Base-by-base conservation (phyloP, 1,140 invertebrate species). In the Eciton burchellii region DNA sequence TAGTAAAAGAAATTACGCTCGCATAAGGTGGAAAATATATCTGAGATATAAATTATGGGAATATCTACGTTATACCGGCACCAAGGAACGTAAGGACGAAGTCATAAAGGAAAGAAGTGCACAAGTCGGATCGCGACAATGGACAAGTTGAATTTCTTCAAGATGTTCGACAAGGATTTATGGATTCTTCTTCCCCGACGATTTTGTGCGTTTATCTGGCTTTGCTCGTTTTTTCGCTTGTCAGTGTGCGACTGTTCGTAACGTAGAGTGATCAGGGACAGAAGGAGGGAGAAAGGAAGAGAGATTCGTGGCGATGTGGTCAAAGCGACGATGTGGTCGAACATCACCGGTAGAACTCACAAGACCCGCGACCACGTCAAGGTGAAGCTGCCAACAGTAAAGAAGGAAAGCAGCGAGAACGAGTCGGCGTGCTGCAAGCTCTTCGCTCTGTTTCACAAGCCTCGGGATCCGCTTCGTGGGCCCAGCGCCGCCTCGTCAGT, bases 401-500 rank as follows among this genome's bases (percentile, higher is more conserved):
- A 43, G 12, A 47, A 62, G 26, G 63, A 81, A 16, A 81, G 43
- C n/a, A 54, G 66, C 9, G 60, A 74, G 65, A 62, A 70, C 74
- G 79, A 85, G 52, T 82, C 84, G 62, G 49, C 52, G 49, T 79
- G 84, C 24, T 72, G 86, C 47, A 73, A 87, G 49, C 24, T 89
- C 56, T 43, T 88, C 57, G 81, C 70, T 52, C 66, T 89, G 74
- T 84, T 88, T 52, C 86, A 65, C 11, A 77, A 65, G 82, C 86
- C 86, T 88, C 88, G 84, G 71, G 83, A 92, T 62, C 89, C 89
- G 47, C 68, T 89, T 1, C 82, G 89, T 70, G 90, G 91, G 70
- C 91, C 90, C 26, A 91, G 83, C 82, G 89, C 90, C n/a, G 81
- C 88, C 83, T 93, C 92, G 71, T 90, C 90, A 24, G 92, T 93